A percentile compares a stretch with the other conserved stretches of the same genome.
Evolutionary conservation across 1,140 invertebrate species (phyloP).

Genomic region (Eurosta solidaginis): DNA sequence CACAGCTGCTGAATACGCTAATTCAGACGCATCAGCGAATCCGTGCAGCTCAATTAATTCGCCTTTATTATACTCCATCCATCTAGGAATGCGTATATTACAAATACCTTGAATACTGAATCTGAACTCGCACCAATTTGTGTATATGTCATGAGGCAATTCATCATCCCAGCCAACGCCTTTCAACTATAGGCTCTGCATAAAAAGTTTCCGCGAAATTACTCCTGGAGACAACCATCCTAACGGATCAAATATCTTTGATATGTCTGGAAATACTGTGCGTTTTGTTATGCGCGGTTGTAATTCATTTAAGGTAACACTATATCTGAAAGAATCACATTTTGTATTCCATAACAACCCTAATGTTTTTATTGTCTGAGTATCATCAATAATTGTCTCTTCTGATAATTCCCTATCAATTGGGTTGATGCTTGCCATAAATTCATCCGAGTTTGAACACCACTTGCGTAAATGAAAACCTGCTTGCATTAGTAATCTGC

Average conservation of each 20-base stretch:
- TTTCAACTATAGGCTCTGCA: constrained; percentile 54
- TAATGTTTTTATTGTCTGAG: constrained; percentile 7
- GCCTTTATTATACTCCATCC: no score
- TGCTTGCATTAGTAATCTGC: constrained; percentile 29
- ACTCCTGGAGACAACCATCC: constrained; percentile 53
- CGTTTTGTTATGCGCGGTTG: constrained; percentile 49
- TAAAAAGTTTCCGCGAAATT: constrained; percentile 53
- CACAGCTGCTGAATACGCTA: no score
- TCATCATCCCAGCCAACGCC: constrained; percentile 51
- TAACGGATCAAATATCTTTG: constrained; percentile 51
- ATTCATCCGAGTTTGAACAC: constrained; percentile 36
- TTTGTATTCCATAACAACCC: constrained; percentile 8
- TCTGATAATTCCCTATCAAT: background rate
- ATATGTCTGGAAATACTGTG: constrained; percentile 51
- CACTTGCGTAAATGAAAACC: constrained; percentile 46
- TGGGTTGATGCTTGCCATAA: background rate
- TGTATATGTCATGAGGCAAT: constrained; percentile 35
- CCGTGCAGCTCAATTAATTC: no score
- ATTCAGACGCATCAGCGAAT: no score
- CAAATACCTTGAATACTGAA: constrained; percentile 37
- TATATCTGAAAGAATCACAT: constrained; percentile 6
- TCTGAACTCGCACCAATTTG: constrained; percentile 38
- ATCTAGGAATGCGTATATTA: no score
- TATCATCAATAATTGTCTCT: background rate
- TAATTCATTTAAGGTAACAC: background rate